Conservation (phyloP, 2,888 invertebrate genomes). For the Sacculina carcini region DNA sequence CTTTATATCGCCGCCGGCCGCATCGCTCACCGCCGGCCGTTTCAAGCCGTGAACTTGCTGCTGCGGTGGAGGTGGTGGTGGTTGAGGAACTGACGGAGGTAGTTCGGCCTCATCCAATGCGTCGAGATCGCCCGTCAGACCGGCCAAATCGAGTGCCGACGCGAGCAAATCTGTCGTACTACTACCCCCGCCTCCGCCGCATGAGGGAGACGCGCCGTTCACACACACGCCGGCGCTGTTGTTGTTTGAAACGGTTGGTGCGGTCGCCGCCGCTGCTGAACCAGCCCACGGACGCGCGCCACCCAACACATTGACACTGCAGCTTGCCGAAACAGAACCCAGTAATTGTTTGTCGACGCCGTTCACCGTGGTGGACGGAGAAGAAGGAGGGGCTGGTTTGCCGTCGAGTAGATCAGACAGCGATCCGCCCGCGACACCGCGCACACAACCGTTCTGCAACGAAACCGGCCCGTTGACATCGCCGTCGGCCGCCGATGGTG, state of each 20-base stretch:
- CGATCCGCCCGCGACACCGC: conserved; percentile 25
- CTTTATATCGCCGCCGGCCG: conserved; percentile 7
- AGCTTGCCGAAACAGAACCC: conserved; percentile 31
- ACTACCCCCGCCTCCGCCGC: conserved; percentile 10
- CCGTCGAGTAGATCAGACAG: conserved; percentile 56
- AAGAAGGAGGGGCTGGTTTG: conserved; percentile 32
- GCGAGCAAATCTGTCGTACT: conserved; percentile 10
- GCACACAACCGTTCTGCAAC: conserved; percentile 5
- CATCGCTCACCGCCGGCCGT: neutral
- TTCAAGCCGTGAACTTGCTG: neutral
- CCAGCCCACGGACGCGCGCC: conserved; percentile 8
- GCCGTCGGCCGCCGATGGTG: conserved; percentile 2
- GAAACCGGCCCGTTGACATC: conserved; percentile 8
- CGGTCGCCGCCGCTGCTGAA: conserved; percentile 9
- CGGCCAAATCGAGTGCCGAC: neutral
- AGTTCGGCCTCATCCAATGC: neutral
- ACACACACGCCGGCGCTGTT: conserved; percentile 5
- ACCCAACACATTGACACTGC: conserved; percentile 22
- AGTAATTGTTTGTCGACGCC: conserved; percentile 24
- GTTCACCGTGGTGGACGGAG: no score
- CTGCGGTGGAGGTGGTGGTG: neutral
- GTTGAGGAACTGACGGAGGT: neutral
- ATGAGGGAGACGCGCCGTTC: conserved; percentile 9
- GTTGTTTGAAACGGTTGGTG: conserved; percentile 8
- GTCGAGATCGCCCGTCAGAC: neutral